Percentiles rank a stretch among this genome's conserved stretches.
Conservation (phyloP, 2,888 invertebrate species). For the Tridacna gigas region DNA sequence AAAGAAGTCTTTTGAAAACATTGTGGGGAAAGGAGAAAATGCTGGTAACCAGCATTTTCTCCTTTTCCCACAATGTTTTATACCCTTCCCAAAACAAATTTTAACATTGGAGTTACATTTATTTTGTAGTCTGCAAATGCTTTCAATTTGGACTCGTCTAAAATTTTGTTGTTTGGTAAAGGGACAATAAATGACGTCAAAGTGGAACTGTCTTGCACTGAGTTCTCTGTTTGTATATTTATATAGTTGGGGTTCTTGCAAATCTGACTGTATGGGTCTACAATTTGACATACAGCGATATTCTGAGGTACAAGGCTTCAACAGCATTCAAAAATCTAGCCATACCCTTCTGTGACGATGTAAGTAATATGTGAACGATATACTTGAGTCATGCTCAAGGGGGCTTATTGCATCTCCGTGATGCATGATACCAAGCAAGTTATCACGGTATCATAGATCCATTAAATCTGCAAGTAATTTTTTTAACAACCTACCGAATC, state of each 20-base stretch:
- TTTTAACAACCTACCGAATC: too few species aligned
- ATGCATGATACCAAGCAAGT: too few species aligned
- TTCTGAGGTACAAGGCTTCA: constrained; percentile 58
- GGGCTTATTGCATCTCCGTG: too few species aligned
- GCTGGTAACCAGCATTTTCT: neutral
- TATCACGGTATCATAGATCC: too few species aligned
- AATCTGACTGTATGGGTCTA: constrained; percentile 69
- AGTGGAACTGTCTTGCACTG: neutral
- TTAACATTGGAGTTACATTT: neutral
- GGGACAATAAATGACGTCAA: too few species aligned
- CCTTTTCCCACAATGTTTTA: neutral
- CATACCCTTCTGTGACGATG: constrained; percentile 68
- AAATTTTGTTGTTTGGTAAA: neutral
- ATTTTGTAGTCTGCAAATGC: neutral
- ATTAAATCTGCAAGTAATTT: too few species aligned
- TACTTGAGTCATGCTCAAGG: too few species aligned
- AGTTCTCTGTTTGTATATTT: neutral
- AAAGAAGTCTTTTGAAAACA: neutral
- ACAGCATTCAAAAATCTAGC: constrained; percentile 61
- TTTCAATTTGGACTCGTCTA: neutral
- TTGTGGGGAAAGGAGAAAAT: neutral
- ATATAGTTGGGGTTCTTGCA: constrained; percentile 67
- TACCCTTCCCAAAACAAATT: neutral
- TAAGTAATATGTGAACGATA: constrained; percentile 53
- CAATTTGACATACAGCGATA: constrained; percentile 64